Conservation (phyloP, 2,888 invertebrate genomes). For the Coenonympha arcania region DNA sequence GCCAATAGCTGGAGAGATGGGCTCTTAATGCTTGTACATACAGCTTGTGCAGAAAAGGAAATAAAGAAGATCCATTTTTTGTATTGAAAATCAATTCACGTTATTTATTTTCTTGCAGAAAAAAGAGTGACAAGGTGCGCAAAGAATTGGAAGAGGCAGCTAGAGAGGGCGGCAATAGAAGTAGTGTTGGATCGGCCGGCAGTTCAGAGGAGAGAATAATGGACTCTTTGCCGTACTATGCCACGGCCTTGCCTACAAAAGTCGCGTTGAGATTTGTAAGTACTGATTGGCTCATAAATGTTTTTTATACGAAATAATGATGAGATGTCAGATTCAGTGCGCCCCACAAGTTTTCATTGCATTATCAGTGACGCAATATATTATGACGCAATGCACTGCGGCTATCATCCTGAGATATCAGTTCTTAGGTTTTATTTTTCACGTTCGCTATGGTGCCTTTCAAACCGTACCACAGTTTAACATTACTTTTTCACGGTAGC, state of each 20-base stretch:
- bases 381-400: too few relatives aligned
- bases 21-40: conserved; percentile 19
- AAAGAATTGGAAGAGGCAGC: conserved; percentile 95
- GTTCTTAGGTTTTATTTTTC: too few relatives aligned
- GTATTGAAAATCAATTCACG: background rate
- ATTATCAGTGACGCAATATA: too few relatives aligned
- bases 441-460: too few relatives aligned
- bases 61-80: background rate
- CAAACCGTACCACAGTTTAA: too few relatives aligned
- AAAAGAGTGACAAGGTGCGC: conserved; percentile 89
- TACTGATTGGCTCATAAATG: too few relatives aligned
- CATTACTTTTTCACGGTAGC: too few relatives aligned
- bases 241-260: conserved; percentile 77
- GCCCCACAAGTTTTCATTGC: too few relatives aligned
- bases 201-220: conserved; percentile 58
- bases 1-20: conserved; percentile 2
- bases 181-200: conserved; percentile 57
- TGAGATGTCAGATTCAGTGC: too few relatives aligned
- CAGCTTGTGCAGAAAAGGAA: conserved; percentile 16
- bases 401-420: too few relatives aligned
- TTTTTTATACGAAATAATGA: too few relatives aligned
- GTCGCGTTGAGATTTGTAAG: conserved; percentile 84
- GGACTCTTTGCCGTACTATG: conserved; percentile 63
- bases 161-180: conserved; percentile 75
- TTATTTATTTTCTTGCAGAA: conserved; percentile 68